Evolutionary conservation across 2,888 invertebrate genomes (phyloP).

Genomic region (Lasioglossum oenotherae): DNA sequence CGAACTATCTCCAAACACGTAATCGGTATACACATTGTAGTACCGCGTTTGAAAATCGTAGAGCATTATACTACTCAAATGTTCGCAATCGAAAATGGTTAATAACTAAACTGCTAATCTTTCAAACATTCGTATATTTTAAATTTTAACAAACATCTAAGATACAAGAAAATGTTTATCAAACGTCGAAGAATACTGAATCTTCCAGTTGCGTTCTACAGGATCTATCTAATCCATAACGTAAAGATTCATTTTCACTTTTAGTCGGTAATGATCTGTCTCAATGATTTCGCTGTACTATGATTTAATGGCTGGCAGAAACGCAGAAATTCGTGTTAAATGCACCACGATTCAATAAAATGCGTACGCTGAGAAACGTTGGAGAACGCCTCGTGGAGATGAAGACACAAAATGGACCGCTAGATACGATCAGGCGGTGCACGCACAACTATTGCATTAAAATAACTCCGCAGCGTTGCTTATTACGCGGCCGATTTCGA

Average conservation of each 20-base stretch:
- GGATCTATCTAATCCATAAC: too few species aligned
- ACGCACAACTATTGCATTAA: constrained; percentile 35
- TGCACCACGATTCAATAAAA: not conserved
- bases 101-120: not conserved
- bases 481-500: constrained; percentile 53
- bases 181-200: not conserved
- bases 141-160: not conserved
- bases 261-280: not conserved
- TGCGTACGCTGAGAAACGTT: not conserved
- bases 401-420: constrained; percentile 11
- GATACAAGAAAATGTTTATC: not conserved
- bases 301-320: not conserved
- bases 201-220: too few species aligned
- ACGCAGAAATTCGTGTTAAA: not conserved
- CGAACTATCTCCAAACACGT: not conserved
- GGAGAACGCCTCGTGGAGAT: not conserved
- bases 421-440: constrained; percentile 27
- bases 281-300: not conserved
- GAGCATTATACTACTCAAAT: not conserved
- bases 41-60: not conserved
- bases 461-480: constrained; percentile 29
- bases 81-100: not conserved
- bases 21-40: not conserved
- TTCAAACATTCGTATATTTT: too few species aligned
- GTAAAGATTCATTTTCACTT: not conserved